Evolutionary conservation across 2,888 invertebrate genomes (phyloP).

Genomic region (Synergus laeviventris): DNA sequence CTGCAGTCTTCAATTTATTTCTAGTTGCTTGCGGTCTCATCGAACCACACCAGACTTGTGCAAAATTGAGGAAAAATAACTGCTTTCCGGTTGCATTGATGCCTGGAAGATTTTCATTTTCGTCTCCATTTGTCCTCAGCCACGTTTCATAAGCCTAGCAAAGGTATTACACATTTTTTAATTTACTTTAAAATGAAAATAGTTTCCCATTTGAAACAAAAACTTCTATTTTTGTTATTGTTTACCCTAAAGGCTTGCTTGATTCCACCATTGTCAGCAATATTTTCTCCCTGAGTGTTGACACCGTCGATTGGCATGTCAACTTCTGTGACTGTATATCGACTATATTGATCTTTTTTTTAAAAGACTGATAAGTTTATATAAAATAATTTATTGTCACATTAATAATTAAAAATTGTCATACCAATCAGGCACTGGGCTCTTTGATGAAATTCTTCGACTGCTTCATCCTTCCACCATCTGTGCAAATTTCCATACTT

Average conservation of each 20-base stretch:
- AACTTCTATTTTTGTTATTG: background rate
- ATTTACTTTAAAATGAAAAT: background rate
- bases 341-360: conserved; percentile 88
- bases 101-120: conserved; percentile 83
- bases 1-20: conserved; percentile 88
- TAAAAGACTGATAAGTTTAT: background rate
- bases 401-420: conserved; percentile 11
- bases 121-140: conserved; percentile 81
- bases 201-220: too few species aligned
- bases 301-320: conserved; percentile 86
- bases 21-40: conserved; percentile 88
- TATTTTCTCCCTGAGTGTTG: conserved; percentile 93
- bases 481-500: conserved; percentile 92
- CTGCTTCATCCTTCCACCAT: conserved; percentile 89
- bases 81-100: conserved; percentile 87
- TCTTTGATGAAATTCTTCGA: conserved; percentile 85
- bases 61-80: conserved; percentile 93
- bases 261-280: conserved; percentile 97
- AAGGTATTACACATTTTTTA: conserved; percentile 48
- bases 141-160: conserved; percentile 88
- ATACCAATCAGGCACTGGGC: conserved; percentile 86
- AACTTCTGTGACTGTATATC: conserved; percentile 88
- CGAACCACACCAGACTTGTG: conserved; percentile 90
- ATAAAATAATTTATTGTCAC: background rate
- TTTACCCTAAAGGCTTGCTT: conserved; percentile 88